Evolutionary conservation across 2,113 vertebrate species (phyloP).

Genomic region (Alexandromys fortis): DNA sequence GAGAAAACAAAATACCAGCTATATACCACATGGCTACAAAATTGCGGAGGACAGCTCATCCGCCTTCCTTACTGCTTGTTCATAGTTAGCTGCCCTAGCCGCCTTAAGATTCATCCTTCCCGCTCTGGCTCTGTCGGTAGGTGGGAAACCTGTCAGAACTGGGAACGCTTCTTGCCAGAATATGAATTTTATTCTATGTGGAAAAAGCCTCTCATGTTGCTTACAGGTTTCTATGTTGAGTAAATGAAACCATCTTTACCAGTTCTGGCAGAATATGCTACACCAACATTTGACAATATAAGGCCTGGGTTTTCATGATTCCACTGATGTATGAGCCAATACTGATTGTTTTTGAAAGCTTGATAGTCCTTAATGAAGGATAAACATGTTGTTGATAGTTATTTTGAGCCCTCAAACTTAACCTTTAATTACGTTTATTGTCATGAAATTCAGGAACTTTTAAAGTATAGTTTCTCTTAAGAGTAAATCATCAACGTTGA

Average conservation of each 20-base stretch:
- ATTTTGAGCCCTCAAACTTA: conserved; percentile 30
- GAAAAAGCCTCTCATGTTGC: background rate
- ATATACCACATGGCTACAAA: conserved; percentile 43
- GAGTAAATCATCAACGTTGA: background rate
- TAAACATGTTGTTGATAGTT: background rate
- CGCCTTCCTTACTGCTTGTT: background rate
- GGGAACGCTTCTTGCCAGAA: conserved; percentile 32
- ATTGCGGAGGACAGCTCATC: conserved; percentile 12
- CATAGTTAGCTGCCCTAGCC: background rate
- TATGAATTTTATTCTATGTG: conserved; percentile 32
- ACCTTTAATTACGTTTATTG: background rate
- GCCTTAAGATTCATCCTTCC: conserved; percentile 16
- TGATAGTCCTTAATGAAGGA: conserved; percentile 23
- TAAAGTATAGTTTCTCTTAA: conserved; percentile 27
- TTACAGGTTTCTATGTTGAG: background rate
- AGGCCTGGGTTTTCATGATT: conserved; percentile 28
- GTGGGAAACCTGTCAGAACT: conserved; percentile 31
- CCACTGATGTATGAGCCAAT: background rate
- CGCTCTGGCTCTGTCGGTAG: background rate
- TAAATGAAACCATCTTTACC: background rate
- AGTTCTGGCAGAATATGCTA: background rate
- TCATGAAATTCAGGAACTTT: conserved; percentile 48
- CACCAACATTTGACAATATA: background rate
- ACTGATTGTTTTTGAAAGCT: background rate
- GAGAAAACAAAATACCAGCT: conserved; percentile 33